These are phyloP conservation scores for Hirtodrosophila duncani DNA, from an alignment of 2,888 invertebrate species.

Conservation along the genomic window DNA sequence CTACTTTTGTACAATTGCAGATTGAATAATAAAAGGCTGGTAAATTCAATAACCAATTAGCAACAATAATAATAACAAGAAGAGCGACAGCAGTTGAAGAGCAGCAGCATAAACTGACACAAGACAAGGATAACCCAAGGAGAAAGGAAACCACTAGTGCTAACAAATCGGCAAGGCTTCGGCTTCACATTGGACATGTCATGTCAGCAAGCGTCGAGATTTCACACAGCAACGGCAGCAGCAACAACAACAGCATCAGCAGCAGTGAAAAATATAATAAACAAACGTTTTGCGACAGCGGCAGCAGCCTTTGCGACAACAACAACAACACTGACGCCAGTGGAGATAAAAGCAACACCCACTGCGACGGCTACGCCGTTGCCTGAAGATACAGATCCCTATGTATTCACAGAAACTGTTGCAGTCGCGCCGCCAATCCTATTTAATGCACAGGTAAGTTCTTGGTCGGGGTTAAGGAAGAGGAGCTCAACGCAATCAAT, in stretches of 20 bases:
- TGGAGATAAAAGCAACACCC: too few species aligned
- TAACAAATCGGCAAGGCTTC: too few species aligned
- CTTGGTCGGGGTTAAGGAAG: too few species aligned
- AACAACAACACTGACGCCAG: conserved; percentile 36
- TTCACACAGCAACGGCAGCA: conserved; percentile 61
- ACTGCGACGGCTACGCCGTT: conserved; percentile 49
- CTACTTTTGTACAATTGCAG: conserved; percentile 34
- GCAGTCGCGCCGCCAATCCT: conserved; percentile 76
- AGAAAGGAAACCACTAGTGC: conserved; percentile 41
- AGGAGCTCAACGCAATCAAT: too few species aligned
- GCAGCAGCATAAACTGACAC: conserved; percentile 12
- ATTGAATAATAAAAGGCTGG: conserved; percentile 46
- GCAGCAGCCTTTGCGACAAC: conserved; percentile 20
- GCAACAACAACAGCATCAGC: conserved; percentile 27
- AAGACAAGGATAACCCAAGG: conserved; percentile 6
- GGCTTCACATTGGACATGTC: conserved; percentile 77
- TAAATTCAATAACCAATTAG: conserved; percentile 10
- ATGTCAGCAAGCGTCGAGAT: conserved; percentile 78
- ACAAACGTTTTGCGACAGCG: conserved; percentile 35
- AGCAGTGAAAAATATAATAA: conserved; percentile 24
- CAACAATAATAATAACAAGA: conserved; percentile 6
- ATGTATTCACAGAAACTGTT: conserved; percentile 78
- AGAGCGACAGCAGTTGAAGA: conserved; percentile 8
- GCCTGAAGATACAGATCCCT: conserved; percentile 79
- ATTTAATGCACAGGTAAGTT: conserved; percentile 77